Percentiles rank a stretch among this genome's conserved stretches.
These are phyloP conservation scores for Mantis religiosa DNA, from an alignment of 2,888 invertebrate species.

Conservation along the genomic window DNA sequence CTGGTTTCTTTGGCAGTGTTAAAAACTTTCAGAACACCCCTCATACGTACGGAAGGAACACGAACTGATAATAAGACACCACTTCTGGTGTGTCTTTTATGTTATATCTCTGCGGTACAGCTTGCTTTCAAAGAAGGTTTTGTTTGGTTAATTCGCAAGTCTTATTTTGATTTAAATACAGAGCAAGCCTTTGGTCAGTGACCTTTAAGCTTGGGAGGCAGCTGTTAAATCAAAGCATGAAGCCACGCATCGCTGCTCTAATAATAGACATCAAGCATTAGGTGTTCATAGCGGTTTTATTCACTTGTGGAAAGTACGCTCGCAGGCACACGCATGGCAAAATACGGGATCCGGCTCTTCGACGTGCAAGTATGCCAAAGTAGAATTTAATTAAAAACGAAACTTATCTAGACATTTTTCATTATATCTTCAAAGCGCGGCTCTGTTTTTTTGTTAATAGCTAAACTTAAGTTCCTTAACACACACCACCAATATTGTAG, in stretches of 20 bases:
- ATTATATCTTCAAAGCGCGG: not conserved
- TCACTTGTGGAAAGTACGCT: not conserved
- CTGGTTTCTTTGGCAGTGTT: too few relatives aligned
- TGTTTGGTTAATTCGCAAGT: not conserved
- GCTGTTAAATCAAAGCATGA: not conserved
- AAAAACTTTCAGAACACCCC: too few relatives aligned
- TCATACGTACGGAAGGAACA: too few relatives aligned
- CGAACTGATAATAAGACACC: too few relatives aligned
- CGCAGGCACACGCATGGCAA: not conserved
- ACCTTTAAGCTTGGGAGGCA: not conserved
- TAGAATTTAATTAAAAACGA: not conserved
- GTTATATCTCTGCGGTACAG: too few relatives aligned
- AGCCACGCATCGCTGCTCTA: not conserved
- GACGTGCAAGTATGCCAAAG: constrained; percentile 2
- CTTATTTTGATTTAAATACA: not conserved
- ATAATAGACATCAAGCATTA: not conserved
- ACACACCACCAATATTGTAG: not conserved
- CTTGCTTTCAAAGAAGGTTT: too few relatives aligned
- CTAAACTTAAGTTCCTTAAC: not conserved
- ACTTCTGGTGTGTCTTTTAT: too few relatives aligned
- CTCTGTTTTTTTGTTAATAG: not conserved
- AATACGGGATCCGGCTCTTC: not conserved
- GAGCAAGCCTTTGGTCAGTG: not conserved
- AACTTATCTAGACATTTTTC: not conserved
- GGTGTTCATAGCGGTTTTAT: not conserved